Evolutionary conservation across 2,113 vertebrate genomes (phyloP), one percentile per base, ranked within the genome.

Genomic region (Gracilinanus agilis): DNA sequence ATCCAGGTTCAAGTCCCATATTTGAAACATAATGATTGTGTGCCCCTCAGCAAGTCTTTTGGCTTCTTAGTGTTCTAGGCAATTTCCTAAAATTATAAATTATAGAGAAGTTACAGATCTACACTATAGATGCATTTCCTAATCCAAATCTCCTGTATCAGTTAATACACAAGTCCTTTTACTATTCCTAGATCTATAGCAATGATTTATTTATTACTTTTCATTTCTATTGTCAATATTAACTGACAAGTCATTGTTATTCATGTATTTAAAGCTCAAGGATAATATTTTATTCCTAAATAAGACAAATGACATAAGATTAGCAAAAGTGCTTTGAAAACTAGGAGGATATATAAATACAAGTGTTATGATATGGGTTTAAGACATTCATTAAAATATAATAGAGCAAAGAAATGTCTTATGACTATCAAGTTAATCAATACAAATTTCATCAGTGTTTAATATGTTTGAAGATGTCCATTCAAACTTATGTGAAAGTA

Each of bases 401-500:
- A 4, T 40, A 83, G 13, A 75, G 29, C 61, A 75, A 83, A 83
- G n/a, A 83, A 83, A 92, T 24, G 90, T 93, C 92, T 88, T 89
- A 9, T 89, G 67, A 44, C 88, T 55, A 89, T 55, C 44, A 96
- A 96, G 67, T 0, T 0, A 93, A 83, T 44, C 21, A 5, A 29
- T 96, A 93, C 54, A 92, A 94, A 44, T 13, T 93, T 7, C 21
- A n/a, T 40, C 75, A 58, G 44, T 91, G 34, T n/a, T 89, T 90
- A 90, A 92, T 88, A n/a, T 83, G 92, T 53, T 94, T 95, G 91
- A 44, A 95, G 44, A 21, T 88, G 53, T 92, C 90, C 61, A 94
- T 2, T 89, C 8, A 55, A 94, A 55, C 53, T 96, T 89, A 91
- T 92, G 91, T 4, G 23, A 55, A 94, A 96, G 89, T 96, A 95